These are phyloP conservation scores for Tenthredo livida DNA, from an alignment of 2,888 invertebrate genomes.

Conservation along the genomic window DNA sequence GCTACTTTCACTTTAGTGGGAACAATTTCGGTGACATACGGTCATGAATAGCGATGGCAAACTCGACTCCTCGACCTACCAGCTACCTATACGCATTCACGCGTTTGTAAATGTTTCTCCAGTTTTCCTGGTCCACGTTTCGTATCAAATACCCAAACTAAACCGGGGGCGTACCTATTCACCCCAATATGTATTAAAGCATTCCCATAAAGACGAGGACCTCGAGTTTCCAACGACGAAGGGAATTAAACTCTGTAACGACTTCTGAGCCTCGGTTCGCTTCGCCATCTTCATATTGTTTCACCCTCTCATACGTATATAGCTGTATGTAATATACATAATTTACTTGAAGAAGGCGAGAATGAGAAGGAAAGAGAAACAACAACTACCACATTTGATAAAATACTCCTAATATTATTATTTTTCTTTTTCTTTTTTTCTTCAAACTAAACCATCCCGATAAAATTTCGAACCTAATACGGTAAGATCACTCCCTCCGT, in stretches of 20 bases:
- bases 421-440: not conserved
- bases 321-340: not conserved
- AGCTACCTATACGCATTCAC: too few species aligned
- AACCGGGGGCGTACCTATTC: not conserved
- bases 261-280: conserved; percentile 9
- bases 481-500: not conserved
- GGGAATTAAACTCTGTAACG: conserved; percentile 51
- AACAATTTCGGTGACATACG: conserved; percentile 49
- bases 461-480: not conserved
- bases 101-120: conserved; percentile 25
- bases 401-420: not conserved
- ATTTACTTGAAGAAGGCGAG: not conserved
- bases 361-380: not conserved
- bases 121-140: conserved; percentile 6
- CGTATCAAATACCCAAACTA: not conserved
- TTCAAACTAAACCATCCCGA: not conserved
- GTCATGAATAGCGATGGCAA: conserved; percentile 52
- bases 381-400: not conserved
- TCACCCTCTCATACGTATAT: not conserved
- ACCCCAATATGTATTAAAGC: conserved; percentile 22
- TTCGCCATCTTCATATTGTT: conserved; percentile 20
- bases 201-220: conserved; percentile 26
- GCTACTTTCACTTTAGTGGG: conserved; percentile 25
- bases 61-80: not conserved
- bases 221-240: not conserved